Evolutionary conservation across 1,140 invertebrate genomes (phyloP).

Genomic region (Zophobas morio): DNA sequence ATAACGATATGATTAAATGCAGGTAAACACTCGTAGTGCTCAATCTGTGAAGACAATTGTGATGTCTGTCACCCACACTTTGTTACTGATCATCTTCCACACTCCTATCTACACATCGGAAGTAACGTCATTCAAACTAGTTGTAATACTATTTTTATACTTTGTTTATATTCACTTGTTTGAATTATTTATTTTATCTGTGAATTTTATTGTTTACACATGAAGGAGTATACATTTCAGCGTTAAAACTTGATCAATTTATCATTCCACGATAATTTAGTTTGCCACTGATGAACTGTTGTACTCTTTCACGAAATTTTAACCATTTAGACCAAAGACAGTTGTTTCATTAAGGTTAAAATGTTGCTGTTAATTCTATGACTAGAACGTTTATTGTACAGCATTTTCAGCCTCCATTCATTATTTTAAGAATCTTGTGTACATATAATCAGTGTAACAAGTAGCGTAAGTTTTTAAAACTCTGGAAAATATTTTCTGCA

Average conservation of each 20-base stretch:
- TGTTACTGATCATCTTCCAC: constrained; percentile 31
- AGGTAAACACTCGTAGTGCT: constrained; percentile 45
- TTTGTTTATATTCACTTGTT: constrained; percentile 26
- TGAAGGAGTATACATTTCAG: constrained; percentile 13
- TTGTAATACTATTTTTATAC: constrained; percentile 16
- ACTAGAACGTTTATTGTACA: constrained; percentile 12
- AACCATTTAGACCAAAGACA: constrained; percentile 19
- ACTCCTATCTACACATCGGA: constrained; percentile 33
- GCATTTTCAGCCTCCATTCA: constrained; percentile 5
- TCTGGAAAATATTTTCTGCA: constrained; percentile 48
- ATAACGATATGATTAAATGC: constrained; percentile 33
- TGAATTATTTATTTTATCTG: constrained; percentile 28
- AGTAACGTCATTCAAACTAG: constrained; percentile 18
- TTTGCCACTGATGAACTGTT: neutral
- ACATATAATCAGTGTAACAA: constrained; percentile 19
- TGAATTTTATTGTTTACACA: constrained; percentile 9
- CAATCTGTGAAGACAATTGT: constrained; percentile 30
- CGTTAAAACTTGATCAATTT: neutral
- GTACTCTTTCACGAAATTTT: constrained; percentile 30
- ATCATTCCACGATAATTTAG: constrained; percentile 29
- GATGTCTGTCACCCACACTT: constrained; percentile 43
- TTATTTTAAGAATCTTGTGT: constrained; percentile 6
- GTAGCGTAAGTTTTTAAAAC: constrained; percentile 36
- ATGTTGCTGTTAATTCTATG: neutral
- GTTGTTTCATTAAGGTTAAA: constrained; percentile 4